Conservation (phyloP, 1,140 invertebrate genomes). For the Drosophila micromelanica region DNA sequence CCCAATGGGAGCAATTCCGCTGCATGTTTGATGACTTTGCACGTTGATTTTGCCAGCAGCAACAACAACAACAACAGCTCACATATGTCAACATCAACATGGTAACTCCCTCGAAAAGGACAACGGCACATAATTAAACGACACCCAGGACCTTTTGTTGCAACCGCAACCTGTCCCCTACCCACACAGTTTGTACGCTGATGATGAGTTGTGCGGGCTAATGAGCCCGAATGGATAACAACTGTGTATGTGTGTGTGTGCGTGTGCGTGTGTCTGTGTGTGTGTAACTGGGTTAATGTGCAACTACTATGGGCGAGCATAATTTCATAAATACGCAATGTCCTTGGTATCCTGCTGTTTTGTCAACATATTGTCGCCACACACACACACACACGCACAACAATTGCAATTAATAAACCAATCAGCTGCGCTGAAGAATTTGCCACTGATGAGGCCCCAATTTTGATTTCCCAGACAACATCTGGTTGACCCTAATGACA, state of each 20-base stretch:
- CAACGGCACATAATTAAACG: slow-evolving; percentile 78
- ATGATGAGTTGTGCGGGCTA: slow-evolving; percentile 48
- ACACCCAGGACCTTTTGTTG: slow-evolving; percentile 33
- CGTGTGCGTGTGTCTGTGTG: slow-evolving; percentile 7
- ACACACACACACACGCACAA: slow-evolving; percentile 15
- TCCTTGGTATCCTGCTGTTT: slow-evolving; percentile 20
- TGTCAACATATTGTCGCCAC: slow-evolving; percentile 19
- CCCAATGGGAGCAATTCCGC: slow-evolving; percentile 64
- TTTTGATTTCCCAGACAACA: slow-evolving; percentile 55
- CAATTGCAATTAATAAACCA: slow-evolving; percentile 61
- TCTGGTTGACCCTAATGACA: slow-evolving; percentile 76
- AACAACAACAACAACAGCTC: slow-evolving; percentile 26
- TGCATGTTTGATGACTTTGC: slow-evolving; percentile 76
- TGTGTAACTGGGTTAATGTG: slow-evolving; percentile 69
- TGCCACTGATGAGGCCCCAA: slow-evolving; percentile 36
- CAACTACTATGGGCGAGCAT: slow-evolving; percentile 45
- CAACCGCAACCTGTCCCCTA: neutral
- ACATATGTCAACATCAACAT: slow-evolving; percentile 59
- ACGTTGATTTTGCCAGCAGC: slow-evolving; percentile 42
- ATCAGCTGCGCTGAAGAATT: slow-evolving; percentile 31
- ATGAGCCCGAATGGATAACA: slow-evolving; percentile 50
- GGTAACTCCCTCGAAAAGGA: slow-evolving; percentile 31
- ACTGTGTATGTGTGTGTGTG: slow-evolving; percentile 8
- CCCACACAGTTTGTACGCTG: neutral
- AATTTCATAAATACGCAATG: slow-evolving; percentile 52